phyloP scores from a whole-genome alignment of 1,140 invertebrate species.

The Lethrus apterus region DNA sequence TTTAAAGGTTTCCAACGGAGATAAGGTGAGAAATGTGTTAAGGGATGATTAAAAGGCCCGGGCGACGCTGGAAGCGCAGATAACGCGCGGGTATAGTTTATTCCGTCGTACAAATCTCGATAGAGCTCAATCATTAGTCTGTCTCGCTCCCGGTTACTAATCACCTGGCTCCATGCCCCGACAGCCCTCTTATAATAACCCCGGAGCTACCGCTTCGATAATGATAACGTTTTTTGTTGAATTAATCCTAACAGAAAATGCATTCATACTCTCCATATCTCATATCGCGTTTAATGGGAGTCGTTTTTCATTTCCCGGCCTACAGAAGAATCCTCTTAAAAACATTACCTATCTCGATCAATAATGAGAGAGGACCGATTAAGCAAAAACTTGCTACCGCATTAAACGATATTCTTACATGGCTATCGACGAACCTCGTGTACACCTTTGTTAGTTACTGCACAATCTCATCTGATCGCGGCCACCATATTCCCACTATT shows the following conservation, averaged over 20 bases:
- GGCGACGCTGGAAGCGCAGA: constrained; percentile 31
- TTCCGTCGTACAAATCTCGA: constrained; percentile 33
- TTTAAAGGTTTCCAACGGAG: constrained; percentile 24
- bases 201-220: constrained; percentile 24
- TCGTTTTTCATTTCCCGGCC: constrained; percentile 35
- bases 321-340: constrained; percentile 24
- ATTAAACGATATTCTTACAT: too few species aligned
- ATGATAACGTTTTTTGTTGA: constrained; percentile 35
- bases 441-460: too few species aligned
- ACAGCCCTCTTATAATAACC: constrained; percentile 17
- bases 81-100: constrained; percentile 33
- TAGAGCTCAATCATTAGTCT: constrained; percentile 35
- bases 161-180: constrained; percentile 24
- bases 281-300: constrained; percentile 33
- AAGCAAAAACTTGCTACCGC: too few species aligned
- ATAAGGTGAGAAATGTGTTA: constrained; percentile 39
- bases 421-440: too few species aligned
- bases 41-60: constrained; percentile 36
- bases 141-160: constrained; percentile 31
- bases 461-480: too few species aligned
- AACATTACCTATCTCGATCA: constrained; percentile 11
- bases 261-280: constrained; percentile 40
- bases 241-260: constrained; percentile 39
- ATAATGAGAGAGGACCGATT: background rate
- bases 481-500: too few species aligned